Evolutionary conservation across 2,888 invertebrate species (phyloP).

Genomic region (Shargacucullia verbasci): DNA sequence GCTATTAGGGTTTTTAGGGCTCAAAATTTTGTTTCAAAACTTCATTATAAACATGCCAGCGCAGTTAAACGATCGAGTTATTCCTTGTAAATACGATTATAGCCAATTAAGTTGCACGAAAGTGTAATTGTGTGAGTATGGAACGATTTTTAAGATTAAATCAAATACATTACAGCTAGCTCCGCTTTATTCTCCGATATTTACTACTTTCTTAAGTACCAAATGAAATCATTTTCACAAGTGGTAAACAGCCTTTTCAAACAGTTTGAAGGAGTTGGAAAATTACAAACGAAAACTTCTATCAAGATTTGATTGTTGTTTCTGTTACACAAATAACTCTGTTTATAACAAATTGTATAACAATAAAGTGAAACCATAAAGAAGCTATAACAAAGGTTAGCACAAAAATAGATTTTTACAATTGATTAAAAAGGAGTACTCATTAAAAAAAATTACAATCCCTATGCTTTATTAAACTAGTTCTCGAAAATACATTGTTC

Average conservation of each 20-base stretch:
- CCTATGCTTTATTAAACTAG: too few species aligned
- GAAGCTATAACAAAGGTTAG: background rate
- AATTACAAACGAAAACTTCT: constrained; percentile 43
- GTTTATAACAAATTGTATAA: constrained; percentile 37
- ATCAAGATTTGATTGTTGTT: constrained; percentile 45
- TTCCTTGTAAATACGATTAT: constrained; percentile 44
- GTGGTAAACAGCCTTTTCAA: constrained; percentile 27
- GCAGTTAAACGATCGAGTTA: constrained; percentile 44
- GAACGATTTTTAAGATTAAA: constrained; percentile 37
- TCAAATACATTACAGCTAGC: constrained; percentile 23
- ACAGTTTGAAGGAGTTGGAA: constrained; percentile 35
- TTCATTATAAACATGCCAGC: constrained; percentile 49
- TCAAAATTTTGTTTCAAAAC: constrained; percentile 53
- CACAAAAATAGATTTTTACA: too few species aligned
- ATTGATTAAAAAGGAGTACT: too few species aligned
- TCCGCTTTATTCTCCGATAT: constrained; percentile 19
- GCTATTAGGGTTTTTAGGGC: constrained; percentile 50
- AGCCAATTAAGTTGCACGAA: constrained; percentile 49
- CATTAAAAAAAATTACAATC: too few species aligned
- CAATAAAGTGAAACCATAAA: constrained; percentile 12
- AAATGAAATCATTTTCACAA: constrained; percentile 31
- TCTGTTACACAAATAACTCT: constrained; percentile 36
- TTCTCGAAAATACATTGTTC: too few species aligned
- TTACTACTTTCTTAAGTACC: constrained; percentile 20
- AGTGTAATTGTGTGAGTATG: constrained; percentile 30